Conservation (phyloP, 2,888 invertebrate species). For the Gymnoscelis rufifasciata region DNA sequence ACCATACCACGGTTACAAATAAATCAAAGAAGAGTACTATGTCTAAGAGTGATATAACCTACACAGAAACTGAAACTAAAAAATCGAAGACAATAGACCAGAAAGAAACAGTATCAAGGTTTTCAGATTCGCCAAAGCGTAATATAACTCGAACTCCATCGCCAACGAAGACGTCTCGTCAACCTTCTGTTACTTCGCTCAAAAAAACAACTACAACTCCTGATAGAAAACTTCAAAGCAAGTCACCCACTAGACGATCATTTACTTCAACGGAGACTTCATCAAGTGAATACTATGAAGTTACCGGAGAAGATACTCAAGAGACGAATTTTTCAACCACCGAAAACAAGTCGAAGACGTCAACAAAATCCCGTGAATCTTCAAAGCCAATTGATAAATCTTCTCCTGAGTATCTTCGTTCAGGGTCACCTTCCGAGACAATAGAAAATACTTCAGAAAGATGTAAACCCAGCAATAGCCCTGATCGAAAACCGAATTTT, state of each 20-base stretch:
- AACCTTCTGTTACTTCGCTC: neutral
- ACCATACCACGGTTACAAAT: no score
- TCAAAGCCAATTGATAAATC: conserved; percentile 10
- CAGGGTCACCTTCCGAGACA: conserved; percentile 8
- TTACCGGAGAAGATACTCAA: conserved; percentile 26
- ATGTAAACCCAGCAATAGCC: conserved; percentile 26
- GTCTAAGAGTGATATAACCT: conserved; percentile 17
- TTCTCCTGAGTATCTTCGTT: conserved; percentile 12
- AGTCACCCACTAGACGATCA: conserved; percentile 24
- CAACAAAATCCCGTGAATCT: conserved; percentile 9
- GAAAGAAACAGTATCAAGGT: conserved; percentile 10
- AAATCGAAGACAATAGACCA: conserved; percentile 23
- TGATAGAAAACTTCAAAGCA: conserved; percentile 23
- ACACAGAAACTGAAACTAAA: conserved; percentile 26
- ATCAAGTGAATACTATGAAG: conserved; percentile 15
- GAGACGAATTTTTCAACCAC: conserved; percentile 18
- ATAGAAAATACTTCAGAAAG: conserved; percentile 14
- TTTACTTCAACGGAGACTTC: conserved; percentile 28
- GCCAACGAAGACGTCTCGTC: conserved; percentile 18
- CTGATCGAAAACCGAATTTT: conserved; percentile 33
- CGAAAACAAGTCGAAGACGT: conserved; percentile 14
- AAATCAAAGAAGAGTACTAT: no score
- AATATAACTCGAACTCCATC: conserved; percentile 17
- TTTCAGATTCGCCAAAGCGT: conserved; percentile 14
- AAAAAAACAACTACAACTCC: conserved; percentile 18